phyloP scores from a whole-genome alignment of 2,113 vertebrate genomes.

The Phyllostomus discolor region DNA sequence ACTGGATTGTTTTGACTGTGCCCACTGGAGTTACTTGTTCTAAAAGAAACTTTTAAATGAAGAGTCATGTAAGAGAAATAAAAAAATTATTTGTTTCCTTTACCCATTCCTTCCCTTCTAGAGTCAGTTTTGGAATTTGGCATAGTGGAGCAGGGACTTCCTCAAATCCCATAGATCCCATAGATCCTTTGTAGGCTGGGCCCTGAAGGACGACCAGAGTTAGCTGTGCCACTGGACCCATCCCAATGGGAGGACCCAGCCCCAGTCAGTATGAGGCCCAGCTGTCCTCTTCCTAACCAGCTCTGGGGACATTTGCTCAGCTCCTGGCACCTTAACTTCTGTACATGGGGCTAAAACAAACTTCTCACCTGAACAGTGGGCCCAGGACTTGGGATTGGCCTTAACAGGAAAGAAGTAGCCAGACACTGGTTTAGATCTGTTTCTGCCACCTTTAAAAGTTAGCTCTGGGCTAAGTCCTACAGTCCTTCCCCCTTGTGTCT shows the following conservation, averaged over 20 bases:
- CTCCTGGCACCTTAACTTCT: background rate
- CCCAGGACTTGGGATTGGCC: no score
- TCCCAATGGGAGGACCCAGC: rapidly evolving
- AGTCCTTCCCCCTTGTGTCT: background rate
- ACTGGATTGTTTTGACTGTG: background rate
- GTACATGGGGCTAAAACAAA: background rate
- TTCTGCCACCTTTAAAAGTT: no score
- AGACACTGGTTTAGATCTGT: rapidly evolving
- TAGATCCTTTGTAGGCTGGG: background rate
- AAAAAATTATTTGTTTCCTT: background rate
- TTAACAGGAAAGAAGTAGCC: background rate
- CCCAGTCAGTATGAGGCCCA: background rate
- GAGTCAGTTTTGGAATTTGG: background rate
- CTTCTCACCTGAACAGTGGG: no score
- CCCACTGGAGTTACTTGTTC: background rate
- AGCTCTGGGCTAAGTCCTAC: rapidly evolving
- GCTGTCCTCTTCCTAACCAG: no score
- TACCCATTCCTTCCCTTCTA: background rate
- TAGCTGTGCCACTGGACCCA: background rate
- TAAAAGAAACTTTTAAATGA: background rate
- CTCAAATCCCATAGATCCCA: background rate
- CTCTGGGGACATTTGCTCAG: background rate
- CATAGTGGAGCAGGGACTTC: no score
- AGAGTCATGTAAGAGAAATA: background rate
- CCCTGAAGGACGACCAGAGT: rapidly evolving